Evolutionary conservation across 2,113 vertebrate genomes (phyloP), one percentile per base, ranked within the genome.

Genomic region (Phylloscopus whistleri): DNA sequence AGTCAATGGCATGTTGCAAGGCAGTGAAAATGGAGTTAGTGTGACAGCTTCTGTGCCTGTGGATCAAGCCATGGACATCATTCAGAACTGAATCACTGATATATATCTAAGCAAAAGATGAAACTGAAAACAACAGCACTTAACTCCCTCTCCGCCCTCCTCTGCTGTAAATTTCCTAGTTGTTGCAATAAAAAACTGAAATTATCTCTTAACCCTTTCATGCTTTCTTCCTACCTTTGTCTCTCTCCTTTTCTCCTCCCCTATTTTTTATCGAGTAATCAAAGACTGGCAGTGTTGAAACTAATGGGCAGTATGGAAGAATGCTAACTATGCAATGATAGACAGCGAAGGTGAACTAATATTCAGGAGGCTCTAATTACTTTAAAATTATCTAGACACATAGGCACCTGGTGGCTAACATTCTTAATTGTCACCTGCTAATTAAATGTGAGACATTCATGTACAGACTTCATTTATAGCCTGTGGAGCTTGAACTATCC

Each of bases 71-170:
- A 53, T 0, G 1, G 39, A 35, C 10, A 18, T 69, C 28, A 30
- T n/a, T 82, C 59, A 67, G 46, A 83, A 67, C 9, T 12, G 28
- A 91, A 51, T 23, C 72, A 35, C 7, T 62, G 37, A 35, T 33
- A 51, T 33, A 51, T 22, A 9, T 31, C 39, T 44, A 69, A 89
- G 22, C 9, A 80, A 74, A 78, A 66, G 2, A 19, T 59, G 51
- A 73, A 89, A 62, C 6, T 56, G 17, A 62, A 95, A 93, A 46
- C 13, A 51, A 14, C 9, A 60, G 8, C 28, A 13, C 28, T 49
- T 39, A 27, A 27, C 2, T 16, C 11, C 44, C 23, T 23, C 11
- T 37, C 2, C 1, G 1, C 2, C 13, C 8, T 18, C 6, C 9
- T 8, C 23, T 3, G 2, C 4, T 39, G 16, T 37, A 56, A 51